Conservation (phyloP, 2,113 vertebrate species). For the Mesembrinibis cayennensis region DNA sequence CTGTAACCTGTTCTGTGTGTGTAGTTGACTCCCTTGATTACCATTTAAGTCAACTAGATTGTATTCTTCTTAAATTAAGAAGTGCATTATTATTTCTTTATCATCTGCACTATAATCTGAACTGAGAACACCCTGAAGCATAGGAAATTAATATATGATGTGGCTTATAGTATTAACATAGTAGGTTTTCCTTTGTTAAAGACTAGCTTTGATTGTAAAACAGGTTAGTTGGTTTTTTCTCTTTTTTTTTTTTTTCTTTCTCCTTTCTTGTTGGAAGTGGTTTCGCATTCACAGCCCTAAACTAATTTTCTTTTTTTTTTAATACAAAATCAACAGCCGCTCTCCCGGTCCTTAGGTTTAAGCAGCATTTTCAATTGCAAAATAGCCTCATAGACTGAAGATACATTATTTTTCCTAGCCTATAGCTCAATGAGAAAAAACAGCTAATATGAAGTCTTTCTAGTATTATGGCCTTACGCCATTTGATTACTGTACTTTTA, state of each 20-base stretch:
- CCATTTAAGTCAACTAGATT: not conserved
- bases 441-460: not conserved
- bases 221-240: not conserved
- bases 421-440: not conserved
- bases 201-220: not conserved
- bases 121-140: not conserved
- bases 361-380: not conserved
- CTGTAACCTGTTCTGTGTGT: not conserved
- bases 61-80: not conserved
- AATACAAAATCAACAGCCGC: not conserved
- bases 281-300: not conserved
- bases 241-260: no score
- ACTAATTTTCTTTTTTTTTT: not conserved
- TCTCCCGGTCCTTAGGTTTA: not conserved
- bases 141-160: not conserved
- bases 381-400: not conserved
- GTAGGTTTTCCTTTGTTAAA: not conserved
- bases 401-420: not conserved
- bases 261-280: constrained; percentile 33
- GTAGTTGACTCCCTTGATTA: not conserved
- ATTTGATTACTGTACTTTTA: not conserved
- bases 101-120: not conserved
- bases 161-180: not conserved
- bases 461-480: not conserved
- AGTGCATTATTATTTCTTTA: not conserved